These are phyloP conservation scores for Dolichotis patagonum DNA, from an alignment of 2,113 vertebrate genomes.

Conservation along the genomic window DNA sequence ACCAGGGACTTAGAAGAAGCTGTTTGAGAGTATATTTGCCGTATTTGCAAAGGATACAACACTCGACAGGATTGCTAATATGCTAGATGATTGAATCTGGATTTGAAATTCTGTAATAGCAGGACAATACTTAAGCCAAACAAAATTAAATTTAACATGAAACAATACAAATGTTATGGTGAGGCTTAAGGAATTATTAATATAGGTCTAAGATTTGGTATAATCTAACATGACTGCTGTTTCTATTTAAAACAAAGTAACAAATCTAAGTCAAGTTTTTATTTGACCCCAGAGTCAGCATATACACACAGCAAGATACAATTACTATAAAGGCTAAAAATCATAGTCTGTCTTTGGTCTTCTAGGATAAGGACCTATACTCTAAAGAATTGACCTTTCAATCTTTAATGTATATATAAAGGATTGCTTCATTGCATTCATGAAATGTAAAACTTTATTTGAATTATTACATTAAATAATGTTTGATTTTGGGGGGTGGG, in stretches of 20 bases:
- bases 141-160: slow-evolving; percentile 11
- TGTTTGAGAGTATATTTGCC: too few species aligned
- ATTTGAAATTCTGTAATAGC: too few species aligned
- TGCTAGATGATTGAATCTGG: too few species aligned
- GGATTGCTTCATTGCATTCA: slow-evolving; percentile 7
- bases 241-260: background rate
- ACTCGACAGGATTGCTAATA: too few species aligned
- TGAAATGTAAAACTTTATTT: background rate
- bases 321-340: slow-evolving; percentile 39
- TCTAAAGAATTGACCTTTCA: background rate
- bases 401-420: too few species aligned
- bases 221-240: background rate
- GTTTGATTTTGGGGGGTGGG: background rate
- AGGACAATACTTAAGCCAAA: slow-evolving; percentile 16
- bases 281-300: background rate
- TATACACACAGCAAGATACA: background rate
- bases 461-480: background rate
- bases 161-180: slow-evolving; percentile 31
- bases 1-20: too few species aligned
- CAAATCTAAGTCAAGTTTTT: background rate
- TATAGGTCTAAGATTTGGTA: background rate
- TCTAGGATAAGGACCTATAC: background rate
- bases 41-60: too few species aligned
- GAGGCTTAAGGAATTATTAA: background rate
- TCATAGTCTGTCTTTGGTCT: background rate